Conservation (phyloP, 2,113 vertebrate species). For the Heloderma charlesbogerti region DNA sequence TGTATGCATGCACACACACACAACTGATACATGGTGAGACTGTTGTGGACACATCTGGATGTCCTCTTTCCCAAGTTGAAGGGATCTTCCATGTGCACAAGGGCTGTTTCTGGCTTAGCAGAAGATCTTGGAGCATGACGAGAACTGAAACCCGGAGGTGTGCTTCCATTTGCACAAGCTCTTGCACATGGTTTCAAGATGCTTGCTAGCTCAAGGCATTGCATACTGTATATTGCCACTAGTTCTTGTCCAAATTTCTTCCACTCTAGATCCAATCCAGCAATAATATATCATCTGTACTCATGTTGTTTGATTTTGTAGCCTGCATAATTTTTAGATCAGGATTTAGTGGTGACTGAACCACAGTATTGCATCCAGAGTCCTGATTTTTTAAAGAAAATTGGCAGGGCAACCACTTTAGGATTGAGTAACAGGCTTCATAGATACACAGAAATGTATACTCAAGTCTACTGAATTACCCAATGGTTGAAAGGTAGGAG, state of each 20-base stretch:
- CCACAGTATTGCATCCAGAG: neutral
- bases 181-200: no score
- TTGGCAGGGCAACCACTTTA: neutral
- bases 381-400: neutral
- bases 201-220: no score
- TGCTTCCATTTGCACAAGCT: no score
- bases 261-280: neutral
- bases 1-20: neutral
- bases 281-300: neutral
- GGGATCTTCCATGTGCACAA: no score
- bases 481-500: neutral
- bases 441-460: neutral
- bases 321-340: neutral
- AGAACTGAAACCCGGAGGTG: no score
- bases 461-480: neutral
- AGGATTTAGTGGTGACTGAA: neutral
- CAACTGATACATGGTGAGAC: neutral
- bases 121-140: no score
- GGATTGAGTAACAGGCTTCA: neutral
- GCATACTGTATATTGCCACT: no score
- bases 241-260: no score
- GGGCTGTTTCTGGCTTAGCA: no score
- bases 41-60: neutral
- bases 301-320: neutral
- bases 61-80: no score